A percentile compares a stretch with the other conserved stretches of the same genome.
These are phyloP conservation scores for Uloborus plumipes DNA, from an alignment of 2,888 invertebrate genomes.

Conservation along the genomic window DNA sequence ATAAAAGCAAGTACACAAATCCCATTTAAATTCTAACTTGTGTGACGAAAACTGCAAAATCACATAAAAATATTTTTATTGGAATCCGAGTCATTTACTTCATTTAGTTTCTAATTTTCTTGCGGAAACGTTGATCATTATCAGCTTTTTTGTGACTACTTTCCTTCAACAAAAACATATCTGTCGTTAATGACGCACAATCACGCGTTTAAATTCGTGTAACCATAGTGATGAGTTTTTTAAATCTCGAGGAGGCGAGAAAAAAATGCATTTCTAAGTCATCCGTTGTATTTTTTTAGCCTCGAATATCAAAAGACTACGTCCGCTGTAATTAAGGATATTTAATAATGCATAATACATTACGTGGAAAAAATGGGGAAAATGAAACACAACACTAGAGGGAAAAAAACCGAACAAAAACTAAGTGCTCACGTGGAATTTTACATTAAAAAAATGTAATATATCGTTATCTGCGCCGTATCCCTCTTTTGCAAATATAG, in stretches of 20 bases:
- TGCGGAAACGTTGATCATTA: too few species aligned
- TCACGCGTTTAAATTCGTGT: conserved; percentile 30
- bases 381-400: conserved; percentile 46
- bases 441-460: conserved; percentile 47
- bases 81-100: too few species aligned
- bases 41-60: too few species aligned
- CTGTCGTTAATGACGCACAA: conserved; percentile 29
- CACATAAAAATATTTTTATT: too few species aligned
- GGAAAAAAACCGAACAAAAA: conserved; percentile 34
- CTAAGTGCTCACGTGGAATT: conserved; percentile 37
- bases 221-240: conserved; percentile 27
- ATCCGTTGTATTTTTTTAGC: conserved; percentile 28
- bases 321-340: conserved; percentile 60
- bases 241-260: not conserved
- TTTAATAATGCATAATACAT: conserved; percentile 64
- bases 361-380: conserved; percentile 52
- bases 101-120: too few species aligned
- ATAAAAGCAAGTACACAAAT: too few species aligned
- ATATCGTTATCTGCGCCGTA: conserved; percentile 59
- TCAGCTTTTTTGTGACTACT: too few species aligned
- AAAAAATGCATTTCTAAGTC: conserved; percentile 25
- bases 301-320: conserved; percentile 50
- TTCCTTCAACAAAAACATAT: too few species aligned
- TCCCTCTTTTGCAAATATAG: conserved; percentile 45
- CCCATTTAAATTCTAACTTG: too few species aligned